phyloP scores from a whole-genome alignment of 2,113 vertebrate genomes.

The Reinhardtius hippoglossoides region DNA sequence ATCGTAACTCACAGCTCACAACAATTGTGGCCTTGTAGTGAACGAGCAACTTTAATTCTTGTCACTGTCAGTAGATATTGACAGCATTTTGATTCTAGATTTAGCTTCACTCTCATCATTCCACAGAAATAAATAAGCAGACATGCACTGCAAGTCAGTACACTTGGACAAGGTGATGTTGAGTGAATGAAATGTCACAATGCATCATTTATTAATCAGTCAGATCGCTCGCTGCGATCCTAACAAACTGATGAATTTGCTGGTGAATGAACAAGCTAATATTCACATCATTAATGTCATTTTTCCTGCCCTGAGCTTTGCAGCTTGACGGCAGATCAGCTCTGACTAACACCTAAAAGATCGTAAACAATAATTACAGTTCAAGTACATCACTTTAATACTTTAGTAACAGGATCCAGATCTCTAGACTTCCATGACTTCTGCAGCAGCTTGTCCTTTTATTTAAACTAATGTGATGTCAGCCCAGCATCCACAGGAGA shows the following conservation, averaged over 20 bases:
- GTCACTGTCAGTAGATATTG: slow-evolving; percentile 1
- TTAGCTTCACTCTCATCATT: background rate
- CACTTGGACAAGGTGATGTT: background rate
- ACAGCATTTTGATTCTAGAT: slow-evolving; percentile 9
- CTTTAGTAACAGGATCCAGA: background rate
- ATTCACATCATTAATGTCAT: background rate
- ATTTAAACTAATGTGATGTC: background rate
- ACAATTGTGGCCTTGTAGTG: background rate
- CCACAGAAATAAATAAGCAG: background rate
- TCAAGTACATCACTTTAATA: background rate
- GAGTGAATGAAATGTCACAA: background rate
- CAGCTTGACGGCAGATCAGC: background rate
- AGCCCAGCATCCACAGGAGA: background rate
- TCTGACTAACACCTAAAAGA: background rate
- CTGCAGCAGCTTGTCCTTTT: background rate
- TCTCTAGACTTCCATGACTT: background rate
- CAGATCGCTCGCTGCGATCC: background rate
- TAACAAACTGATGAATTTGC: background rate
- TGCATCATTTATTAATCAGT: background rate
- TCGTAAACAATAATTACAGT: background rate
- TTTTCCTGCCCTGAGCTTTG: background rate
- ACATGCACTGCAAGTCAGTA: background rate
- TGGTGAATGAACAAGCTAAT: background rate
- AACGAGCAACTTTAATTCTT: background rate
- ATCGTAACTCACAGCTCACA: background rate